phyloP scores from a whole-genome alignment of 1,140 invertebrate genomes.

The Bombus ignitus region DNA sequence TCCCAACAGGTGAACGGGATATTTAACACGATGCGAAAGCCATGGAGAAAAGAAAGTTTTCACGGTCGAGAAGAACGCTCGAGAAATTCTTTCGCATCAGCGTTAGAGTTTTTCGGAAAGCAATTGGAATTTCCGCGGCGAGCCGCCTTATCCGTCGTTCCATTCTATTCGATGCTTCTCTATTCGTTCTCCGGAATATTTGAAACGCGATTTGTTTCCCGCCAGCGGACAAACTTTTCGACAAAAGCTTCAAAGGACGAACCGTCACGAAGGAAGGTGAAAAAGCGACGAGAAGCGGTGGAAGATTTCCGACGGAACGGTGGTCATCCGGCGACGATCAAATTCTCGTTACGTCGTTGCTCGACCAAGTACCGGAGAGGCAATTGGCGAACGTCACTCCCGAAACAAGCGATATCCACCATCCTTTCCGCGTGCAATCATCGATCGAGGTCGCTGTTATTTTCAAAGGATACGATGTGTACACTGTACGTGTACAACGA shows the following conservation, averaged over 20 bases:
- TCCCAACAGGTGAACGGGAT: not conserved
- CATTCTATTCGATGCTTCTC: no score
- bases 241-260: not conserved
- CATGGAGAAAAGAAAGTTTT: not conserved
- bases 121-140: no score
- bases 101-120: not conserved
- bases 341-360: no score
- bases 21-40: not conserved
- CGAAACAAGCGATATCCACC: slow-evolving; percentile 4
- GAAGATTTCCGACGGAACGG: no score
- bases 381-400: not conserved
- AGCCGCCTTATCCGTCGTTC: no score
- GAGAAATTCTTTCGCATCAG: not conserved
- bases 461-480: slow-evolving; percentile 46
- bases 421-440: slow-evolving; percentile 32
- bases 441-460: slow-evolving; percentile 44
- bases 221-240: not conserved
- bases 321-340: no score
- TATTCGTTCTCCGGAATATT: not conserved
- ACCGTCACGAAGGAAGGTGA: not conserved
- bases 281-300: not conserved
- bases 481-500: not conserved
- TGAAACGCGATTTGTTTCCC: not conserved
- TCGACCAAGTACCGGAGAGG: no score
- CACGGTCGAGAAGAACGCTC: not conserved